Evolutionary conservation across 2,113 vertebrate genomes (phyloP), one percentile per base, ranked within the genome.

Genomic region (Empidonax traillii): DNA sequence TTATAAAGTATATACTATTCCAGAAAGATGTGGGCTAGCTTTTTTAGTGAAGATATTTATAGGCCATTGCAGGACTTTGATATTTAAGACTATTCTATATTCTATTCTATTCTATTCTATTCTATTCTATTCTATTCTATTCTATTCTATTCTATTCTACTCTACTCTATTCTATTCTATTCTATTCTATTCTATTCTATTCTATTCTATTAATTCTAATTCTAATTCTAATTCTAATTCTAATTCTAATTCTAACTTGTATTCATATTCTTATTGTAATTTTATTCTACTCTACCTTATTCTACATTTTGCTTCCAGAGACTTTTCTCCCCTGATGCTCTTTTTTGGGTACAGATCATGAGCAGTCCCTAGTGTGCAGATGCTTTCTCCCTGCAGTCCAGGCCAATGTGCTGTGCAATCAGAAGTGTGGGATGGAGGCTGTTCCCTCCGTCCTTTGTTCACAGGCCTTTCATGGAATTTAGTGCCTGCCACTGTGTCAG

Each of bases 401-500:
- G 9, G 14, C 7, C 41, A 47, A 68, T 0, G 0, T 27, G 8
- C 68, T 49, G 17, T 30, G 37, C 23, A 44, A 3, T 28, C 20
- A 56, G 9, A 44, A 2, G 0, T 17, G 20, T 44, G n/a, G 31
- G n/a, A 9, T 0, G 1, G 35, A 75, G 11, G 8, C 11, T 55
- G 3, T 22, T 71, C 35, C 15, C 8, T 71, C 31, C 37, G 25
- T 61, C 12, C 30, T 69, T 20, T 18, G 6, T 39, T 74, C 56
- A 41, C 8, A 53, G 39, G 5, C 6, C 25, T 52, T 47, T 31
- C 18, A 33, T 20, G 35, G 51, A 76, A 82, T 92, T 82, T 59
- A 61, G 43, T 43, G 4, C 35, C 41, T 87, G 17, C 12, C 35
- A 23, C 25, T 3, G 1, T 37, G 24, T 20, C 63, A 85, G 58